Base-by-base conservation (phyloP, 2,113 vertebrate species). In the Ageneiosus marmoratus region DNA sequence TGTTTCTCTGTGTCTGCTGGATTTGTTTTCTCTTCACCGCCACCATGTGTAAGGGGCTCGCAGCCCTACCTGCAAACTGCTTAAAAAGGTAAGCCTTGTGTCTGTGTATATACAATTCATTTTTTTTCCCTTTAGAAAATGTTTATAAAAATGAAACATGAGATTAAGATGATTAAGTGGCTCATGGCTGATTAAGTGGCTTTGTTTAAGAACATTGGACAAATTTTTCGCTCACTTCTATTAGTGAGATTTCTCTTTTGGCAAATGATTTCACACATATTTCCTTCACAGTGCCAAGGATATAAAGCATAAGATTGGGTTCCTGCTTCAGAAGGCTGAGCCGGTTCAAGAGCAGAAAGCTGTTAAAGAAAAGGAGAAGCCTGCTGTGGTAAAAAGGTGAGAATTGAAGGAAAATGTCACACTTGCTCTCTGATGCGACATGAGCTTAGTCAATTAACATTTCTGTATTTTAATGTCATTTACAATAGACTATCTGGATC, bases 21-120 rank as follows among this genome's bases (percentile, higher is more conserved):
- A 89, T 88, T 90, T 88, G 51, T 18, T 34, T 24, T 24, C 79
- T 84, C 91, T 12, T 81, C 80, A 82, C 72, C 41, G 50, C 0
- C 88, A 93, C 87, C 89, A 99, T 99, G 97, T 99, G 97, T 90
- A 97, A 96, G 90, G 97, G 97, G 91, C 96, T 98, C 0, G 95
- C 96, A 37, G 95, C 95, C 0, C 95, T 97, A 73, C 96, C 97
- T 48, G 96, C 96, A 51, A 96, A 97, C 86, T 99, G 97, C 92
- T 89, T 98, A 87, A 96, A 94, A 95, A 97, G 97, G 97, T 99
- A 95, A 92, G 94, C 41, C 2, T 63, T 76, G 27, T 6, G 51
- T 37, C 10, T 44, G 1, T 55, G 9, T 12, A 22, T 13, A 60
- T 60, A 22, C 1, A 11, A 60, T 46, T 50, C 27, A 63, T 75